Evolutionary conservation across 2,888 invertebrate species (phyloP), one percentile per base, ranked within the genome.

Genomic region (Drosophila neoperkinsi): DNA sequence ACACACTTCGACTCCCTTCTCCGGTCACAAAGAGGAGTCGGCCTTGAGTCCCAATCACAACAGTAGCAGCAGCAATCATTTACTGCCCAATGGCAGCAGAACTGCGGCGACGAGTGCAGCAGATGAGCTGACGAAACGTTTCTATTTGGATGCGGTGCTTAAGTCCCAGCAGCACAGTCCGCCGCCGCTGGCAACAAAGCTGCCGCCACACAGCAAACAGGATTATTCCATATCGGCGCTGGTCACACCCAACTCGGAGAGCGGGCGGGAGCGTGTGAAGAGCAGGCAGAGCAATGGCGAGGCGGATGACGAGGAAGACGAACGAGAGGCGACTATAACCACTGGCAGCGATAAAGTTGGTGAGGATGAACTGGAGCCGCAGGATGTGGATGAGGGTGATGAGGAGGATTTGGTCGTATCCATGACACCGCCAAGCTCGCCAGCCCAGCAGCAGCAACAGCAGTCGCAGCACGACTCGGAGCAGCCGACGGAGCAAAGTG

Each of bases 81-180:
- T 79, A 5, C 36, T 92, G 77, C 82, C 88, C 58, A 93, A 93
- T 64, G 93, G 92, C 70, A 95, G 95, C 78, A 95, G 95, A 77
- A 95, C 95, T 70, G 95, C 95, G 66, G 96, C 28, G 16, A 16
- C 46, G 16, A 46, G 25, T 46, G 46, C 95, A 65, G 96, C 95
- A 64, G 96, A 96, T 79, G 94, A 95, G 25, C 94, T 95, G 72
- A 95, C 95, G 18, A 96, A 97, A 89, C 94, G 96, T 67, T 96
- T 96, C 92, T 96, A 96, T 90, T 93, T 97, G 72, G 96, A 97
- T 84, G 96, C 96, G 18, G 95, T 96, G 52, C 91, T 97, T 57
- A 96, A 96, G 87, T 96, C 96, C 34, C 96, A 96, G 91, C 94
- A 95, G 71, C 91, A 82, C 74, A 91, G 77, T 67, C 88, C 76